Conservation (phyloP, 1,140 invertebrate species). For the Glossosoma conforme region DNA sequence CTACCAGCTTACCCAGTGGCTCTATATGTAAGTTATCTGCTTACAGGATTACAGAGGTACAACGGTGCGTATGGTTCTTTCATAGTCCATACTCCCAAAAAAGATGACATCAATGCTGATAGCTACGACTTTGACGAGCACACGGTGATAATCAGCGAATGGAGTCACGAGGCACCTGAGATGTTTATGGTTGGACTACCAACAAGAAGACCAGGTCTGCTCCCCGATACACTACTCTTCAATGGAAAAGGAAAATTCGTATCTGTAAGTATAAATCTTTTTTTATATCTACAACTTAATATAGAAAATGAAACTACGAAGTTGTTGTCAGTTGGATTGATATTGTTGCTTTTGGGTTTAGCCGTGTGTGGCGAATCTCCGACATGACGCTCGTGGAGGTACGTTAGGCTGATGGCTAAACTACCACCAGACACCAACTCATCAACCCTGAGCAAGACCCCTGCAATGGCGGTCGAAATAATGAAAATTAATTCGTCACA, state of each 20-base stretch:
- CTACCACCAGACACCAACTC: no score
- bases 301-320: no score
- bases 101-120: conserved; percentile 34
- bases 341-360: neutral
- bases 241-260: conserved; percentile 50
- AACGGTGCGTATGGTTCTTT: conserved; percentile 46
- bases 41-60: conserved; percentile 43
- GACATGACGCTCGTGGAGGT: no score
- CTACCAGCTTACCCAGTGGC: no score
- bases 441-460: no score
- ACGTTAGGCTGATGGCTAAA: no score
- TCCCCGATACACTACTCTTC: conserved; percentile 49
- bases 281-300: conserved; percentile 1
- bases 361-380: no score
- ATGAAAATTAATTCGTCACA: no score
- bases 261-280: conserved; percentile 31
- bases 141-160: conserved; percentile 36
- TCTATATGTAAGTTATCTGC: no score
- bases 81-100: conserved; percentile 38
- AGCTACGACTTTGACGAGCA: conserved; percentile 43
- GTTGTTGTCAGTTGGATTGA: neutral
- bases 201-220: conserved; percentile 34
- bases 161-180: conserved; percentile 31
- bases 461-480: no score
- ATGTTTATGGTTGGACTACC: conserved; percentile 34